Evolutionary conservation across 2,888 invertebrate species (phyloP), one percentile per base, ranked within the genome.

Genomic region (Herminia tarsipennalis): DNA sequence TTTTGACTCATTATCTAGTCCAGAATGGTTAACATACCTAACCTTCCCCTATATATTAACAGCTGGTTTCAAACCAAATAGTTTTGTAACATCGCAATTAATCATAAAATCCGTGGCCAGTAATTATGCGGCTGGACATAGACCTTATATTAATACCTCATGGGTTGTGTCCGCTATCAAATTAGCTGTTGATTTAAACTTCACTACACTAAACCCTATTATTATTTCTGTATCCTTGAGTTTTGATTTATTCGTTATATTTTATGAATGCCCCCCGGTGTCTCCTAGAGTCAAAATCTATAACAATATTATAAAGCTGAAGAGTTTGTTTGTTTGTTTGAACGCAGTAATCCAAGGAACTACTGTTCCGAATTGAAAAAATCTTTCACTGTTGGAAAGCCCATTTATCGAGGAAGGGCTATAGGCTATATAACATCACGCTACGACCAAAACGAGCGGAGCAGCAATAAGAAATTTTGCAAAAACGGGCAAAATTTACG

Each of bases 111-210:
- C 40, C 30, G 18, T 29, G 39, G 24, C 33, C 39, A 36, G 33
- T 64, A 50, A 60, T 60, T 44, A 65, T 47, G 43, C 24, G 30
- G 43, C 28, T 25, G 2, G 20, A 32, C 27, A 38, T 37, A 24
- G 4, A 2, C 36, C 28, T 9, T n/a, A 41, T 48, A 50, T 60
- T 59, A 48, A 58, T 59, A 39, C 58, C 16, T 9, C 22, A 6
- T 10, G 6, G 14, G 5, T 16, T 40, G 16, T 24, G 41, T 14
- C 41, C 38, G 41, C 38, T 39, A 21, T 6, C 22, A 9, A 42
- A 42, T 34, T 48, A 30, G 13, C 13, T 32, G 10, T 56, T 37
- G 43, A 27, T 34, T 37, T 34, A 30, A 24, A 37, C 61, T 18
- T 46, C 54, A 21, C 51, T 28, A 21, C 5, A 20, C 14, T 17